These are phyloP conservation scores for Mastacembelus armatus DNA, from an alignment of 2,797 vertebrate genomes.

Conservation along the genomic window DNA sequence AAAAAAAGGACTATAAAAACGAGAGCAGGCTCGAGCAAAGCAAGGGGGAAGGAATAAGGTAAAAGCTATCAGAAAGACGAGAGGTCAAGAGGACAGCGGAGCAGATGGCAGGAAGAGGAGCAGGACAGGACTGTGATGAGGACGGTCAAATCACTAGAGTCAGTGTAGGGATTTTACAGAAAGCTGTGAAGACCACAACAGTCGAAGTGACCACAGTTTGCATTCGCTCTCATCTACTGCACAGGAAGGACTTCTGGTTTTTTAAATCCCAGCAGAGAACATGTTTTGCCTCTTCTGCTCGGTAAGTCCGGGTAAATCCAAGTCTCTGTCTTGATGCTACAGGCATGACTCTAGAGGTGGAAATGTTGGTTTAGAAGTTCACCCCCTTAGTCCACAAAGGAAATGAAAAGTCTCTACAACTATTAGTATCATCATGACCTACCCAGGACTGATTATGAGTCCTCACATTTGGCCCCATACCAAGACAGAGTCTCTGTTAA, in stretches of 20 bases:
- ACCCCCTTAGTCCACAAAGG: too few relatives aligned
- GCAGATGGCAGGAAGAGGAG: slow-evolving; percentile 42
- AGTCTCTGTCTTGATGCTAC: slow-evolving; percentile 10
- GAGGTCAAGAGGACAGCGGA: slow-evolving; percentile 53
- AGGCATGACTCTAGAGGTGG: background rate
- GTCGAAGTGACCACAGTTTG: slow-evolving; percentile 27
- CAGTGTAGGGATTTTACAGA: slow-evolving; percentile 59
- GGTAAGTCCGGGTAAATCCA: slow-evolving; percentile 2
- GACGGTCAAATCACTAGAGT: too few relatives aligned
- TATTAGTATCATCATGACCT: too few relatives aligned
- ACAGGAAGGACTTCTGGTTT: slow-evolving; percentile 46
- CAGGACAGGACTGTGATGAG: slow-evolving; percentile 56
- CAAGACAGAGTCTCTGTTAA: background rate
- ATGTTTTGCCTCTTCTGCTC: slow-evolving; percentile 38
- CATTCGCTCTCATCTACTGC: slow-evolving; percentile 47
- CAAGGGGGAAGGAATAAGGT: slow-evolving; percentile 52
- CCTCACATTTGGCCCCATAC: too few relatives aligned
- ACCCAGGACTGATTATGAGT: too few relatives aligned
- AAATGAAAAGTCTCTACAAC: too few relatives aligned
- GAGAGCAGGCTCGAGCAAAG: slow-evolving; percentile 29
- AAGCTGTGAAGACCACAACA: slow-evolving; percentile 43
- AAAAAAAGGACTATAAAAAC: slow-evolving; percentile 55
- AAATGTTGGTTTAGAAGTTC: background rate
- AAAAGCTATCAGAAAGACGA: slow-evolving; percentile 47
- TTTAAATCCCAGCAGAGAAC: slow-evolving; percentile 44